Evolutionary conservation across 2,797 vertebrate species (phyloP).

Genomic region (Spinus pinus): DNA sequence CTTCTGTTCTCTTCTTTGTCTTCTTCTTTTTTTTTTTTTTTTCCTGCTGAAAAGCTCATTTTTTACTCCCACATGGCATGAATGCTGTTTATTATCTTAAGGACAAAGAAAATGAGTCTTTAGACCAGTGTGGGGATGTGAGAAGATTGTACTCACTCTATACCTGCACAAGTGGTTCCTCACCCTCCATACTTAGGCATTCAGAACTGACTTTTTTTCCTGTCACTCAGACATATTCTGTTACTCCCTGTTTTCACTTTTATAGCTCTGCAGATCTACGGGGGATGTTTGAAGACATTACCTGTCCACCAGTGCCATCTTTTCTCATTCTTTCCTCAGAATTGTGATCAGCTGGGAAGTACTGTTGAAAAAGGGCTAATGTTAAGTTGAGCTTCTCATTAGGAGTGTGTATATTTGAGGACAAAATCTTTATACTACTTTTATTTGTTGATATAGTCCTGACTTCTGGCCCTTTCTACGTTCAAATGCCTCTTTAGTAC

Average conservation of each 20-base stretch:
- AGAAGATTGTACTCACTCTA: neutral
- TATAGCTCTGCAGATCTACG: neutral
- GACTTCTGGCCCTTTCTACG: neutral
- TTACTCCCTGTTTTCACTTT: neutral
- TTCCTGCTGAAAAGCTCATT: neutral
- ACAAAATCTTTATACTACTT: neutral
- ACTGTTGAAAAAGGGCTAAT: neutral
- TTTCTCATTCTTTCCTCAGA: neutral
- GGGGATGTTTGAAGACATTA: neutral
- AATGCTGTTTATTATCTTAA: neutral
- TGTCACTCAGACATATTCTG: neutral
- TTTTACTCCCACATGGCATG: neutral
- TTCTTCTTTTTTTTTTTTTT: neutral
- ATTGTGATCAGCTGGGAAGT: neutral
- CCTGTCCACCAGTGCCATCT: neutral
- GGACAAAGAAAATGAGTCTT: neutral
- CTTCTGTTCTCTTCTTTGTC: accelerated
- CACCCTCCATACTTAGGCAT: accelerated
- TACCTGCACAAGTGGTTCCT: neutral
- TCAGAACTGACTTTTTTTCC: neutral
- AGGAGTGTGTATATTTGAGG: neutral
- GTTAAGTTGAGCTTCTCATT: neutral
- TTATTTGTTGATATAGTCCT: neutral
- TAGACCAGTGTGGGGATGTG: neutral
- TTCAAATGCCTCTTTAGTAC: neutral